Evolutionary conservation across 2,797 vertebrate species (phyloP), one percentile per base, ranked within the genome.

Genomic region (Uromys caudimaculatus): DNA sequence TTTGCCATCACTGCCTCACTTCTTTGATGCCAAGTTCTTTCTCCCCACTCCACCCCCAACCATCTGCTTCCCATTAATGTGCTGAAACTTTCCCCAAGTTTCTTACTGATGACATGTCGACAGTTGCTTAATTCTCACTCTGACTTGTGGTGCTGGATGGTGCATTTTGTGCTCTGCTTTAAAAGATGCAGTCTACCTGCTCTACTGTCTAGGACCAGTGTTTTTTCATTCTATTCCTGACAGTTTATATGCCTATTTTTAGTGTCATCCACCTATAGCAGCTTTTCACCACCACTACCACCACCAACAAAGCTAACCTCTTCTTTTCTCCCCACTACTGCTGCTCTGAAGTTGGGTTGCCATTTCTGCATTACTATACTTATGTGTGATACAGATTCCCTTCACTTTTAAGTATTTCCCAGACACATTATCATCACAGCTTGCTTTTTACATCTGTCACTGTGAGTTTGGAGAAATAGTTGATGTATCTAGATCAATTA

Each of bases 41-140:
- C 12, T 91, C 41, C 93, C 75, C 79, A 71, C 58, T 94, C 78
- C 75, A 58, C 47, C 41, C 38, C 14, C 60, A 3, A 89, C 90
- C 92, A 88, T 93, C 93, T 96, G 93, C 52, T 23, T 93, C 11
- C 52, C 89, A 85, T 95, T 92, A 44, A 90, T 94, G 67, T 96
- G 50, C 52, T 76, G 69, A 67, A 85, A 90, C 27, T 79, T 44
- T 91, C 77, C 76, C 35, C 14, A 71, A 52, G 35, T 90, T 94
- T 94, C 60, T 93, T 75, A 90, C 17, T 83, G 87, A 83, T 69
- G 89, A 79, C 14, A 91, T n/a, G n/a, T n/a, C n/a, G 85, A 41
- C 6, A 67, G 50, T 32, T 93, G 89, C 23, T 93, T 88, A 86
- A 38, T 86, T 10, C 60, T 90, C 19, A 60, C 71, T 96, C n/a